phyloP scores from a whole-genome alignment of 2,888 invertebrate genomes.

The Gari tellinella region DNA sequence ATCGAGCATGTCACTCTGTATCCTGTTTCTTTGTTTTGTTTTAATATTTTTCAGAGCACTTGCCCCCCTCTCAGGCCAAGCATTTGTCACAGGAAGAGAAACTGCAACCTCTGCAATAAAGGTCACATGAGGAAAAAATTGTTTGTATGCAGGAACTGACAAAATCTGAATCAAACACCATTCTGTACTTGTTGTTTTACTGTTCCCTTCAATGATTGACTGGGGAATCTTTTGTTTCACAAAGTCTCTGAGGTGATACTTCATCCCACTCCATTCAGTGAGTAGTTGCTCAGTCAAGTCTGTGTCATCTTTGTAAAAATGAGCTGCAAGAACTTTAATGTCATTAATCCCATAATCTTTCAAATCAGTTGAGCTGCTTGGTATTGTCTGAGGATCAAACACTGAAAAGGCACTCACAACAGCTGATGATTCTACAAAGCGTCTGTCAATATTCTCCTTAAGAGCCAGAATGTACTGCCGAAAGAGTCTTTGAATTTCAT shows the following conservation, averaged over 20 bases:
- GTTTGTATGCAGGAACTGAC: neutral
- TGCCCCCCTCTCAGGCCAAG: slow-evolving; percentile 61
- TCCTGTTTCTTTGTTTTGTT: slow-evolving; percentile 33
- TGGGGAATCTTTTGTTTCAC: slow-evolving; percentile 20
- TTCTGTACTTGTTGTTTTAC: slow-evolving; percentile 12
- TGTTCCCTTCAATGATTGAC: neutral
- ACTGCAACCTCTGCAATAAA: slow-evolving; percentile 42
- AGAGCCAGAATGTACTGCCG: slow-evolving; percentile 26
- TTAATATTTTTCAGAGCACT: slow-evolving; percentile 53
- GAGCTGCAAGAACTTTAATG: slow-evolving; percentile 18
- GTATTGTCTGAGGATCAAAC: slow-evolving; percentile 34
- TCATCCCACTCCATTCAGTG: slow-evolving; percentile 40
- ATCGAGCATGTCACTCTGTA: slow-evolving; percentile 9
- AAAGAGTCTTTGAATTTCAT: slow-evolving; percentile 30
- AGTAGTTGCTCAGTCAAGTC: slow-evolving; percentile 6
- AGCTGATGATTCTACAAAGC: slow-evolving; percentile 21
- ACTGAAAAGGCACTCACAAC: slow-evolving; percentile 24
- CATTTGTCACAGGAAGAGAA: slow-evolving; percentile 52
- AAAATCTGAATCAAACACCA: slow-evolving; percentile 29
- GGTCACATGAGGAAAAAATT: slow-evolving; percentile 18
- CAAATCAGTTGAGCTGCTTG: slow-evolving; percentile 1
- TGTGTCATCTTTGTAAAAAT: slow-evolving; percentile 22
- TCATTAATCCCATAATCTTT: slow-evolving; percentile 19
- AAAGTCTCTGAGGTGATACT: slow-evolving; percentile 31
- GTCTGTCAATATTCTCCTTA: slow-evolving; percentile 22